Evolutionary conservation across 2,113 vertebrate species (phyloP), one percentile per base, ranked within the genome.

Genomic region (Callorhinus ursinus): DNA sequence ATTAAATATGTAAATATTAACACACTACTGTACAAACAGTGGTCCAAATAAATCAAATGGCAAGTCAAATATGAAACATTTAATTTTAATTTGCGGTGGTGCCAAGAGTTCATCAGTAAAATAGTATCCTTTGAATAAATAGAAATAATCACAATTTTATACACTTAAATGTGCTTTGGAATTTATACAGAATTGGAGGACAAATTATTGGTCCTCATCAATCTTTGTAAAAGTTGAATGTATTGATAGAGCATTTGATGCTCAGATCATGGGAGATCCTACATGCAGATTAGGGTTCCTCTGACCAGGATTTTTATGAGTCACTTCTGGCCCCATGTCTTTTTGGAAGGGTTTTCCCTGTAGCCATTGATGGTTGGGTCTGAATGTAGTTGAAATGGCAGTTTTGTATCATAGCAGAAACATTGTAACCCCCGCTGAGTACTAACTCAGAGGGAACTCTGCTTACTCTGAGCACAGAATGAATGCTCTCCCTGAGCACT

Each of bases 21-120:
- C 14, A 76, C 7, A 2, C 14, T 76, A 76, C 42, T 31, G 74
- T 26, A 49, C 74, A 49, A 16, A 28, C 24, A 28, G 2, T 76
- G 14, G 74, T 7, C 42, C 24, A 76, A 49, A 9, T 76, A 76
- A 76, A 46, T 28, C 72, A 46, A 76, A 46, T 3, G 39, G 22
- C 24, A 76, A 76, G 24, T 76, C 39, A 76, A 46, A 76, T 76
- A 76, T 46, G 72, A 26, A 76, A 46, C 13, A 28, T 2, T 74
- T 18, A 28, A 88, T 91, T 87, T 93, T 61, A 92, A 79, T 88
- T 74, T 77, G 39, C 67, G 49, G 33, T 67, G 16, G 36, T 89
- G 42, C 71, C 72, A 81, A 80, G 18, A 88, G 8, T 16, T 67
- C 77, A 81, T 46, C 16, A 79, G 14, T 57, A 28, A 90, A 85